Conservation (phyloP, 2,888 invertebrate genomes). For the Microdon myrmicae region DNA sequence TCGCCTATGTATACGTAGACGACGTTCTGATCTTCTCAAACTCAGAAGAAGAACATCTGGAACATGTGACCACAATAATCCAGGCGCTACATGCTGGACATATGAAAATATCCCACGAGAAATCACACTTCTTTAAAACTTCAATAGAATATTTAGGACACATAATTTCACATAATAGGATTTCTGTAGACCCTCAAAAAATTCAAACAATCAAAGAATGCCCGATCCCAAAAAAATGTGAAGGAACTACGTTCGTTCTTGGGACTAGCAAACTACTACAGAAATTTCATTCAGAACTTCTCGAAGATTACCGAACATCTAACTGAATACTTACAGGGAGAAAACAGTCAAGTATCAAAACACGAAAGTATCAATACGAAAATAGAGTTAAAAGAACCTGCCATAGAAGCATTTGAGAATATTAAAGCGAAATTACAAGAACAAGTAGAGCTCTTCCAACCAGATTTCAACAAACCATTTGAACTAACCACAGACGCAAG, state of each 20-base stretch:
- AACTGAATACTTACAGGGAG: constrained; percentile 8
- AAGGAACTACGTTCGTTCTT: neutral
- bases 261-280: neutral
- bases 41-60: constrained; percentile 5
- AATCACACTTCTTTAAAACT: constrained; percentile 2
- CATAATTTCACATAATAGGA: too few relatives aligned
- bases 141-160: too few relatives aligned
- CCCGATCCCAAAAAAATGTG: too few relatives aligned
- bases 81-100: constrained; percentile 2
- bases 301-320: constrained; percentile 6
- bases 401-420: constrained; percentile 4
- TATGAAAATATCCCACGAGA: neutral
- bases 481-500: constrained; percentile 11
- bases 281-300: constrained; percentile 11
- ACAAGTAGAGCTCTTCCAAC: constrained; percentile 9
- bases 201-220: too few relatives aligned
- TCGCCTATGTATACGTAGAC: constrained; percentile 13
- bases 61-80: constrained; percentile 3
- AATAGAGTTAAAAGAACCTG: constrained; percentile 3
- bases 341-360: constrained; percentile 6
- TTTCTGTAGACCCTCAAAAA: too few relatives aligned
- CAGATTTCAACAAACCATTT: constrained; percentile 3
- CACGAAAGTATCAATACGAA: constrained; percentile 7
- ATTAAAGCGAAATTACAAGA: constrained; percentile 10
- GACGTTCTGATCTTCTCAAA: constrained; percentile 8